Percentiles rank a stretch among this genome's conserved stretches.
These are phyloP conservation scores for Andrena haemorrhoa DNA, from an alignment of 2,888 invertebrate species.

Conservation along the genomic window DNA sequence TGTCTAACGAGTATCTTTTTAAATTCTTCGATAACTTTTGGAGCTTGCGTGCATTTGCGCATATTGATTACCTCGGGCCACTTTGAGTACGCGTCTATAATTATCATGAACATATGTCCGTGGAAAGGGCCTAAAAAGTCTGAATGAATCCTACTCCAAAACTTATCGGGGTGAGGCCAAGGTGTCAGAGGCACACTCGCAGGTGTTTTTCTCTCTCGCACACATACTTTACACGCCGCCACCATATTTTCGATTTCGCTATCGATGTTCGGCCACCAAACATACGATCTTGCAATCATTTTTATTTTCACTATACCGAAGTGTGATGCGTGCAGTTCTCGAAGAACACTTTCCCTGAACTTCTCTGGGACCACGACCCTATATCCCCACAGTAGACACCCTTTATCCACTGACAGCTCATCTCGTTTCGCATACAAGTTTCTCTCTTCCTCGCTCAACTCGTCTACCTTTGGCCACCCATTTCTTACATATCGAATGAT, in stretches of 20 bases:
- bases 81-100: neutral
- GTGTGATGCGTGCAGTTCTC: neutral
- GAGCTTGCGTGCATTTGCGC: neutral
- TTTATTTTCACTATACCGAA: neutral
- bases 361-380: constrained; percentile 38
- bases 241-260: neutral
- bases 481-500: too few relatives aligned
- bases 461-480: too few relatives aligned
- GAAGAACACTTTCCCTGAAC: constrained; percentile 35
- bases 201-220: neutral
- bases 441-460: too few relatives aligned
- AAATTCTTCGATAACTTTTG: neutral
- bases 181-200: neutral
- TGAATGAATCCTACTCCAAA: neutral
- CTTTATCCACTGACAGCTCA: constrained; percentile 33
- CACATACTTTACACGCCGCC: neutral
- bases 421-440: neutral
- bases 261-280: neutral
- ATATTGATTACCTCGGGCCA: neutral
- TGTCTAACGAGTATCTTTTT: neutral
- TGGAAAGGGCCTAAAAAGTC: neutral
- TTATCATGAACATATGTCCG: neutral
- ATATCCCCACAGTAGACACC: constrained; percentile 21
- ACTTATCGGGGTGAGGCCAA: neutral
- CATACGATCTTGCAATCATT: neutral